A percentile compares a stretch with the other conserved stretches of the same genome.
These are phyloP conservation scores for Rousettus leschenaultii DNA, from an alignment of 2,113 vertebrate genomes.

Conservation along the genomic window DNA sequence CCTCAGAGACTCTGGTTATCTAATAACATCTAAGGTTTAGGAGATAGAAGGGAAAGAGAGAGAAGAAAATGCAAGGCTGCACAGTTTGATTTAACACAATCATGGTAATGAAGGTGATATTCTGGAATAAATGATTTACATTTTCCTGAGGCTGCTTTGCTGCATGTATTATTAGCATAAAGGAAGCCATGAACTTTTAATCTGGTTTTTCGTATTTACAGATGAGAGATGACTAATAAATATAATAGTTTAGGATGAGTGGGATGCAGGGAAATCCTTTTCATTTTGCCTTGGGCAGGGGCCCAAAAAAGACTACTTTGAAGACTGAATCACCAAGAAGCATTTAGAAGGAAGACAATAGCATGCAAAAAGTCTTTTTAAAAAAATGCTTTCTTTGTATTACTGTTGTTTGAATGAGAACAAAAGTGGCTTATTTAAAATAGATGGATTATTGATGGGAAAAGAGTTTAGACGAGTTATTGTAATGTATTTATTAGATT, in stretches of 20 bases:
- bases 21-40: background rate
- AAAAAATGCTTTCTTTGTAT: background rate
- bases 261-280: constrained; percentile 20
- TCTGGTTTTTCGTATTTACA: constrained; percentile 23
- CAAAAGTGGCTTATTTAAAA: background rate
- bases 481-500: background rate
- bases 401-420: background rate
- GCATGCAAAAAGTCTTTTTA: background rate
- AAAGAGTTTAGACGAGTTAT: background rate
- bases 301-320: background rate
- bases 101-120: background rate
- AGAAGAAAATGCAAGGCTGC: background rate
- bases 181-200: background rate
- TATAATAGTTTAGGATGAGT: background rate
- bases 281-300: background rate
- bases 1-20: background rate
- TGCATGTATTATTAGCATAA: background rate
- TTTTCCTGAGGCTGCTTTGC: background rate
- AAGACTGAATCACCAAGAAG: constrained; percentile 9
- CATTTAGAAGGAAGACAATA: background rate
- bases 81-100: background rate
- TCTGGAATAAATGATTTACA: background rate
- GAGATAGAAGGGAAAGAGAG: background rate
- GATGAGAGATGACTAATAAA: background rate
- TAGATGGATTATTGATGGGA: background rate